Evolutionary conservation across 2,888 invertebrate genomes (phyloP), one percentile per base, ranked within the genome.

Genomic region (Cinara cedri): DNA sequence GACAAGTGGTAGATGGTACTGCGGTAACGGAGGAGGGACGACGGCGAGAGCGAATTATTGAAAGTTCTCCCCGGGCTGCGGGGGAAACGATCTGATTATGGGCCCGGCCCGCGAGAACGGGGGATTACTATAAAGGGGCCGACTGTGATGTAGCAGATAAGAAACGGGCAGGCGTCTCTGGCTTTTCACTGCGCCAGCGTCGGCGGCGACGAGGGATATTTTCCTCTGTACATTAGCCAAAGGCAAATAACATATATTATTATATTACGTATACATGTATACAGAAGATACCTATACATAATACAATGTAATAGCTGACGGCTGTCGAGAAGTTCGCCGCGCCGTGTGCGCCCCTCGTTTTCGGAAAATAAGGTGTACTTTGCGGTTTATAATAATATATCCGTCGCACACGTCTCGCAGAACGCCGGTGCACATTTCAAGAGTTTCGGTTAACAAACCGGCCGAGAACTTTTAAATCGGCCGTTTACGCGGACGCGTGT

Each of bases 91-190:
- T 76, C 76, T 68, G 76, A 66, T 76, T 76, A 76, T 57, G 76
- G 66, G 57, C 54, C 54, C 55, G 0, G 65, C 66, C 55, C 1
- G 65, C 66, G 42, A 70, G 78, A 51, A 78, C 24, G 51, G 78
- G 68, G 78, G 68, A 78, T 78, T 78, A n/a, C n/a, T n/a, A n/a
- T n/a, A n/a, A 78, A 78, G 70, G 78, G 78, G 42, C 78, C 70
- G 44, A 16, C 66, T 44, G 49, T 21, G n/a, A n/a, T n/a, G n/a
- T n/a, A n/a, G n/a, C n/a, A n/a, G 68, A 78, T 78, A 70, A 78
- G 70, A 70, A 70, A 70, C 66, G 57, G 57, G 46, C 66, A 57
- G 57, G 46, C 26, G 55, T 68, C 34, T 44, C n/a, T n/a, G n/a
- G n/a, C n/a, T n/a, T n/a, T n/a, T n/a, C n/a, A n/a, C n/a, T n/a